Base-by-base conservation (phyloP, 2,113 vertebrate genomes). In the Bos javanicus region DNA sequence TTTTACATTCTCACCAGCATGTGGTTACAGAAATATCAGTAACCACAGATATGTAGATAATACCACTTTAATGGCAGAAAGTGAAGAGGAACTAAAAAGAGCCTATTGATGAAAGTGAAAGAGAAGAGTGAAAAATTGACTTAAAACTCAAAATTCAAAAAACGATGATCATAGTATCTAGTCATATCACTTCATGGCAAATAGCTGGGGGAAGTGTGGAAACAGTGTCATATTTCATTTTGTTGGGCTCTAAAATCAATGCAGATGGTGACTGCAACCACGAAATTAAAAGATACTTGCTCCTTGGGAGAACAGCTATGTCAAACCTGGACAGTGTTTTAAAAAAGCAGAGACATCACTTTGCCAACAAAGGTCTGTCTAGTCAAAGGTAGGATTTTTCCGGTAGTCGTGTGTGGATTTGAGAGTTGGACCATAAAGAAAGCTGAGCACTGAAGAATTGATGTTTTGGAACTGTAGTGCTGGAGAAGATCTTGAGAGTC, bases 81-180 rank as follows among this genome's bases (percentile, higher is more conserved):
- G 10, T 71, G 67, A 71, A 71, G 10, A 71, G 64, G 64, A 39
- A 71, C 67, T 39, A 71, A 71, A 71, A 71, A 39, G n/a, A 39
- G n/a, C 9, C 19, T 71, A 11, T 36, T 39, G n/a, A 39, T 36
- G 67, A 71, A 71, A 71, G 67, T 71, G n/a, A 71, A 71, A 71
- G n/a, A 71, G 19, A 0, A 71, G 19, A 71, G n/a, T 71, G n/a
- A 71, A 71, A 71, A 71, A 2, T 36, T 39, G 67, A 36, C 67
- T 71, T 71, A 71, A 39, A 39, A 36, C 33, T 67, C n/a, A 71
- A 39, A 10, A 71, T 71, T 12, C n/a, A 71, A 36, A 39, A 71
- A 71, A 39, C 1, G 0, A 23, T 12, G 9, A 71, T 36, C 67
- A 39, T 39, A 10, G 19, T 36, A 1, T 39, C n/a, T 23, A 71